These are phyloP conservation scores for Bemisia tabaci DNA, from an alignment of 1,140 invertebrate species.

Conservation along the genomic window DNA sequence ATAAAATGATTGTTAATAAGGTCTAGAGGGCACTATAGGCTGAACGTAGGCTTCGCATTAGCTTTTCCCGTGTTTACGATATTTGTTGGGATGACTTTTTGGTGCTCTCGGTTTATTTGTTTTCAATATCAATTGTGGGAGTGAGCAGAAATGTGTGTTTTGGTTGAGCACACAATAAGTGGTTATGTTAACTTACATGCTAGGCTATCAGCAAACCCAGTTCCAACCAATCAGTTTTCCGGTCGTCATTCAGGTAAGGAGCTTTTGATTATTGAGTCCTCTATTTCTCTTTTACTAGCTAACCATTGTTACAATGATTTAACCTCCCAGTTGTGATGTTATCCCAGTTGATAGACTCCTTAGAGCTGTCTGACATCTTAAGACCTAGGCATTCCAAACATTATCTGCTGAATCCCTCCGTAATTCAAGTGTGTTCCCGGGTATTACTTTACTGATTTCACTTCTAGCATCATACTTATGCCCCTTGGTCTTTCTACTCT, in stretches of 20 bases:
- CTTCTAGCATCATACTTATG: no score
- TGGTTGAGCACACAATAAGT: neutral
- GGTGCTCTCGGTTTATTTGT: neutral
- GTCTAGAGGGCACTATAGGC: conserved; percentile 11
- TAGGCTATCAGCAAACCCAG: neutral
- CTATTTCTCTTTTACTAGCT: no score
- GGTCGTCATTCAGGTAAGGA: neutral
- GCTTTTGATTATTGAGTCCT: no score
- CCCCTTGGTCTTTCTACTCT: no score
- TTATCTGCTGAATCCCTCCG: no score
- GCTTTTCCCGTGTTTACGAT: conserved; percentile 1
- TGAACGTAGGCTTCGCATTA: neutral
- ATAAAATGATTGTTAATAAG: conserved; percentile 21
- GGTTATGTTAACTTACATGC: neutral
- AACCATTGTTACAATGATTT: no score
- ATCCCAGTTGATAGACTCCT: no score
- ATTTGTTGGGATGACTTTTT: neutral
- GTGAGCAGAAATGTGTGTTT: neutral
- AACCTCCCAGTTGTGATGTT: no score
- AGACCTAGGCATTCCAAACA: no score
- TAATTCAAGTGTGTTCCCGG: no score
- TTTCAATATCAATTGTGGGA: neutral
- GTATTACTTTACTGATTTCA: no score
- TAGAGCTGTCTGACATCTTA: neutral
- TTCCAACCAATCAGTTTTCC: no score